phyloP scores from a whole-genome alignment of 2,113 vertebrate species.

The Spilogale gracilis region DNA sequence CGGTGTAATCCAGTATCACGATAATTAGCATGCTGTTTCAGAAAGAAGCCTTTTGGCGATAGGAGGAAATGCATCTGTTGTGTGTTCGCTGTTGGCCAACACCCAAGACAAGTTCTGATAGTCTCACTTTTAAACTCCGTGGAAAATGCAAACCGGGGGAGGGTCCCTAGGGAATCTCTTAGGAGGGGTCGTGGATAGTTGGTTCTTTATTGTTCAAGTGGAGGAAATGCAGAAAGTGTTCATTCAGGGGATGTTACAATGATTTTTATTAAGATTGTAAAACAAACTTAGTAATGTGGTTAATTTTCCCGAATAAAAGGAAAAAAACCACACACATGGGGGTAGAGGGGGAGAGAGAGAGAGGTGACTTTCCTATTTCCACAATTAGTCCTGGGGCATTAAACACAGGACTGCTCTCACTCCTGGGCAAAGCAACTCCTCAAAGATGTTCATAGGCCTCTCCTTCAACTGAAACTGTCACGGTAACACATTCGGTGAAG shows the following conservation, averaged over 20 bases:
- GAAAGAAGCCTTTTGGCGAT: neutral
- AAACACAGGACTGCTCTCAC: too few relatives aligned
- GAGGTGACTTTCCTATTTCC: fast-evolving
- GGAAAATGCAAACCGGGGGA: neutral
- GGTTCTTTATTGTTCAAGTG: neutral
- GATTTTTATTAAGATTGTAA: neutral
- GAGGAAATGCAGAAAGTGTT: neutral
- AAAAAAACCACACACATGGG: fast-evolving
- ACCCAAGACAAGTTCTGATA: too few relatives aligned
- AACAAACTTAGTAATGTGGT: neutral
- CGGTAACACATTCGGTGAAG: neutral
- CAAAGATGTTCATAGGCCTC: neutral
- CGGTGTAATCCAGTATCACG: conserved; percentile 9
- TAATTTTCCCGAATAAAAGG: neutral
- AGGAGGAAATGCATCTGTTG: fast-evolving
- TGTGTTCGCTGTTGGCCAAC: fast-evolving
- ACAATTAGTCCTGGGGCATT: neutral
- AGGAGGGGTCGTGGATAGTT: neutral
- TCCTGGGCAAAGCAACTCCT: neutral
- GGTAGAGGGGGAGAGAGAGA: neutral
- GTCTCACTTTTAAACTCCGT: neutral
- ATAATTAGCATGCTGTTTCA: conserved; percentile 39
- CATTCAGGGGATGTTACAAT: neutral
- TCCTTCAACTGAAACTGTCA: neutral
- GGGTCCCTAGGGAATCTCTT: neutral